Conservation (phyloP, 2,888 invertebrate species). For the Ochropacha duplaris region DNA sequence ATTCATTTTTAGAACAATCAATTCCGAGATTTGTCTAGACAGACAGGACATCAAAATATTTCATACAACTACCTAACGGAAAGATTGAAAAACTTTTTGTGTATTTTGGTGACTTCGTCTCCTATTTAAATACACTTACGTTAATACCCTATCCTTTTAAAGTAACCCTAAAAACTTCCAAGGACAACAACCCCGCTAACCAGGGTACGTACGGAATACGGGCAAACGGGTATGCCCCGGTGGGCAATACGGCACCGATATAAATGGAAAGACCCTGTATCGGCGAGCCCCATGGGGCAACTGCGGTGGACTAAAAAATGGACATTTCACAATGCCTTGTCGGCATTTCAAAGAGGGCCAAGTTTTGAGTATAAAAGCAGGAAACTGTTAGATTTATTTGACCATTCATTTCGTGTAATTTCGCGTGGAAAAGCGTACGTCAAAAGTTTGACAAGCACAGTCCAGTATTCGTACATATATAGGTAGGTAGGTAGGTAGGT, state of each 20-base stretch:
- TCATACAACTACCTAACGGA: not conserved
- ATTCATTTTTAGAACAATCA: too few species aligned
- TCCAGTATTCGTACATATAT: too few species aligned
- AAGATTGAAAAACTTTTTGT: not conserved
- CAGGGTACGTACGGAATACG: not conserved
- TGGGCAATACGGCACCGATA: slow-evolving; percentile 21
- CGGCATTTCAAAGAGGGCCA: not conserved
- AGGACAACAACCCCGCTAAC: not conserved
- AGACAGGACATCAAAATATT: not conserved
- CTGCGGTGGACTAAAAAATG: slow-evolving; percentile 1
- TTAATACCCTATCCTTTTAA: not conserved
- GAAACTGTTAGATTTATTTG: not conserved
- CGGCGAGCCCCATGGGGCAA: slow-evolving; percentile 11
- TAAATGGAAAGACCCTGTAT: slow-evolving; percentile 40
- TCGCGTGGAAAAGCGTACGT: too few species aligned
- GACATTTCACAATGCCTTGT: slow-evolving; percentile 4
- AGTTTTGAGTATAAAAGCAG: not conserved
- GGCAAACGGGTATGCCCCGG: slow-evolving; percentile 22
- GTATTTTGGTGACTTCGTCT: not conserved
- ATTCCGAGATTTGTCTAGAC: not conserved
- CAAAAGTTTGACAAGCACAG: too few species aligned
- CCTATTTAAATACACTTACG: not conserved
- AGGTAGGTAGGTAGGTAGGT: too few species aligned
- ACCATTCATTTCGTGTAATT: not conserved
- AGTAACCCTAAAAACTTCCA: not conserved